Percentiles rank a stretch among this genome's conserved stretches.
These are phyloP conservation scores for Corvus moneduloides DNA, from an alignment of 2,113 vertebrate genomes.

Conservation along the genomic window DNA sequence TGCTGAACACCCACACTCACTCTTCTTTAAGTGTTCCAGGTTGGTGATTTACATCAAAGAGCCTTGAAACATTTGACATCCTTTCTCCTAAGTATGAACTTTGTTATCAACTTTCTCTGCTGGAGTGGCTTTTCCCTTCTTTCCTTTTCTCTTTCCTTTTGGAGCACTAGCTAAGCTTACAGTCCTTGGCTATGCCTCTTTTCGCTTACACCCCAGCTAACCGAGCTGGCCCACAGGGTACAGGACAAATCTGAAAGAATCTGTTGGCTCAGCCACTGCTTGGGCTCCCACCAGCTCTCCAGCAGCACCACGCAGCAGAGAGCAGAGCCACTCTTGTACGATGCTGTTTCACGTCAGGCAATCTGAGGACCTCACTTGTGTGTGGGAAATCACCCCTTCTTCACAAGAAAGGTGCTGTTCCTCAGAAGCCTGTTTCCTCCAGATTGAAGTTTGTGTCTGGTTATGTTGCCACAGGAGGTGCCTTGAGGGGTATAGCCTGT, in stretches of 20 bases:
- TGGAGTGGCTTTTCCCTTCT: neutral
- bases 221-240: neutral
- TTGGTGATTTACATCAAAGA: slow-evolving; percentile 22
- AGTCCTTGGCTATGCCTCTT: neutral
- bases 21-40: slow-evolving; percentile 22
- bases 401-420: neutral
- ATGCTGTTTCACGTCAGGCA: neutral
- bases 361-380: neutral
- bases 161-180: neutral
- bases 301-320: accelerated
- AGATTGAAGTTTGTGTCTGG: neutral
- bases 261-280: neutral
- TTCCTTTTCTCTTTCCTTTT: neutral
- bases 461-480: neutral
- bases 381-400: neutral
- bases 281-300: neutral
- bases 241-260: neutral
- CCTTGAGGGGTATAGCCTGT: accelerated
- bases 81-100: neutral
- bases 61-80: neutral
- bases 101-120: neutral
- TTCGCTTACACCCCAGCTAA: neutral
- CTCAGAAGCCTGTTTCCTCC: neutral
- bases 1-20: slow-evolving; percentile 11
- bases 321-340: neutral